Evolutionary conservation across 2,797 vertebrate genomes (phyloP).

Genomic region (Oophaga sylvatica): DNA sequence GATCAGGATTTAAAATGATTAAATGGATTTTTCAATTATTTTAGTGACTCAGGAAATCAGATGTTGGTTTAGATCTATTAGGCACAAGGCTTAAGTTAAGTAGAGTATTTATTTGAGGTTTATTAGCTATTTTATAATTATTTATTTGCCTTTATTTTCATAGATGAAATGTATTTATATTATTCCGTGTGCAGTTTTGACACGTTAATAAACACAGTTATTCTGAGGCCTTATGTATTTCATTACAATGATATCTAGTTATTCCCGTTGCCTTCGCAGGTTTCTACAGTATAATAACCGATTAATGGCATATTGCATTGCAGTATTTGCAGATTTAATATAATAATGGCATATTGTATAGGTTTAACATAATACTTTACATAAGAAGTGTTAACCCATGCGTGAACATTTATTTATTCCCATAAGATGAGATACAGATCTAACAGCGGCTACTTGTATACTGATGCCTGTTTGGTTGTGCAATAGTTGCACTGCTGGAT

Average conservation of each 20-base stretch:
- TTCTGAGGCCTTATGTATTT: not conserved
- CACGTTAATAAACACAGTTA: conserved; percentile 41
- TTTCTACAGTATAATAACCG: not conserved
- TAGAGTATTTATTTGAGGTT: conserved; percentile 98
- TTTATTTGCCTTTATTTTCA: conserved; percentile 99
- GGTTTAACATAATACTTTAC: not conserved
- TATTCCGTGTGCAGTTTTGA: conserved; percentile 65
- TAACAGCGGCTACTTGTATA: not conserved
- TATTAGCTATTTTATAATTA: conserved; percentile 96
- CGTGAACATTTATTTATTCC: not conserved
- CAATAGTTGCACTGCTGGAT: not conserved
- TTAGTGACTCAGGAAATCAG: conserved; percentile 80
- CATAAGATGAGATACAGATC: not conserved
- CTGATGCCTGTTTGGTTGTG: not conserved
- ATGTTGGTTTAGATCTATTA: conserved; percentile 79
- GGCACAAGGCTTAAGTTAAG: conserved; percentile 78
- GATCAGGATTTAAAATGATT: conserved; percentile 60
- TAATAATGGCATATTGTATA: not conserved
- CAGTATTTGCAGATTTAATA: too few species aligned
- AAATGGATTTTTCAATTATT: conserved; percentile 73
- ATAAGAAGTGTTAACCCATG: not conserved
- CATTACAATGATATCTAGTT: not conserved
- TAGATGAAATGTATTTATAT: conserved; percentile 89
- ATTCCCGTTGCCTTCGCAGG: not conserved
- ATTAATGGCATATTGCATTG: not conserved